phyloP scores from a whole-genome alignment of 2,113 vertebrate genomes.

The Leiothrix lutea region DNA sequence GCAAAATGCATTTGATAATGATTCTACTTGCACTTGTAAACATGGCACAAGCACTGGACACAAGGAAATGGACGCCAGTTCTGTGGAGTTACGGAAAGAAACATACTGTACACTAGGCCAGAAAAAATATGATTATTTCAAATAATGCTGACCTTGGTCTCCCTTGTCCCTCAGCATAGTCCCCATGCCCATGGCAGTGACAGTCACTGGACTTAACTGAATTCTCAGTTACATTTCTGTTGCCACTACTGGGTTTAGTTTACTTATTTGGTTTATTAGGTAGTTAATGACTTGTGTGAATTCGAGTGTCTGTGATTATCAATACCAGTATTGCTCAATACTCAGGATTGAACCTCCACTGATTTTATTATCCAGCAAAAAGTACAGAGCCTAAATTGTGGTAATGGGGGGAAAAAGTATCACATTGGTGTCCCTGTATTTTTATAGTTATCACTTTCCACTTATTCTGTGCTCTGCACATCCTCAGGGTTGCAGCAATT shows the following conservation, averaged over 20 bases:
- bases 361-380: neutral
- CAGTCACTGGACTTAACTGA: neutral
- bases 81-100: neutral
- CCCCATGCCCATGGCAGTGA: neutral
- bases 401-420: accelerated
- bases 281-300: neutral
- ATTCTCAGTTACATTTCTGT: neutral
- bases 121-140: neutral
- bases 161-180: neutral
- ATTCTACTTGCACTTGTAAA: neutral
- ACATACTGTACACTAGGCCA: neutral
- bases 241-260: neutral
- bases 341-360: neutral
- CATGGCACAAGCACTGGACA: neutral
- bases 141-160: neutral
- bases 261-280: neutral
- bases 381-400: neutral
- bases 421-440: neutral
- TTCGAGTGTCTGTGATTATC: neutral
- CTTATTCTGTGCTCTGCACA: neutral
- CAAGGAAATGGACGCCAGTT: neutral
- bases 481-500: neutral
- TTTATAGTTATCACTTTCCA: neutral
- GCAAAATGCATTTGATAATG: neutral
- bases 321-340: neutral